Evolutionary conservation across 2,888 invertebrate genomes (phyloP), one percentile per base, ranked within the genome.

Genomic region (Zootermopsis nevadensis): DNA sequence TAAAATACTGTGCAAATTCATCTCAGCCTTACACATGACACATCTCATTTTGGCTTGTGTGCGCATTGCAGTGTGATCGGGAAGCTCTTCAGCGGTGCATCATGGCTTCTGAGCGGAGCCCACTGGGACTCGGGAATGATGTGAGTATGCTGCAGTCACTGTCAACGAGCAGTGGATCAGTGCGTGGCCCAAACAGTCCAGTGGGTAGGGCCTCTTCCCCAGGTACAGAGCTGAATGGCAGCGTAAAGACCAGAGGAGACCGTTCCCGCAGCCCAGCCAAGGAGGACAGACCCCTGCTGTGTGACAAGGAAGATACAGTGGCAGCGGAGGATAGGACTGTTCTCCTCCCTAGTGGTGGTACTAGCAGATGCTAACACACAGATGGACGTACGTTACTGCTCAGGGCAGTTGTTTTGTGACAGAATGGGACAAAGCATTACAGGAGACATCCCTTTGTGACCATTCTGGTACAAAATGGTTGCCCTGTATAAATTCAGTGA

Each of bases 21-120:
- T 69, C 30, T 69, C 15, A 10, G n/a, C n/a, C 27, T 66, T 66
- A 27, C 10, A 27, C 24, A 35, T 80, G 80, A 35, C 22, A 31
- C 33, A 33, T 33, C 35, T 67, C 27, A 81, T 12, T 22, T 42
- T 77, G 6, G 10, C n/a, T 33, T 27, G 22, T 53, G 30, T 77
- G n/a, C 27, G 15, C 35, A n/a, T 77, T 84, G 27, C 81, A 84
- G 84, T 82, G 74, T 53, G 84, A 84, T 42, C 81, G 69, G 60
- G 80, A 83, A 19, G 60, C 76, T 7, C 48, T 84, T 31, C 83
- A 84, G 48, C 81, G 79, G 6, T 81, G 77, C 81, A 83, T 84
- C 72, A 48, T 66, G 31, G 77, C 79, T 27, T 81, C 84, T 6
- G 83, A 83, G 79, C 81, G 74, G 77, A 55, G 12, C 42, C 72